Evolutionary conservation across 2,113 vertebrate species (phyloP), one percentile per base, ranked within the genome.

Genomic region (Callaeas wilsoni): DNA sequence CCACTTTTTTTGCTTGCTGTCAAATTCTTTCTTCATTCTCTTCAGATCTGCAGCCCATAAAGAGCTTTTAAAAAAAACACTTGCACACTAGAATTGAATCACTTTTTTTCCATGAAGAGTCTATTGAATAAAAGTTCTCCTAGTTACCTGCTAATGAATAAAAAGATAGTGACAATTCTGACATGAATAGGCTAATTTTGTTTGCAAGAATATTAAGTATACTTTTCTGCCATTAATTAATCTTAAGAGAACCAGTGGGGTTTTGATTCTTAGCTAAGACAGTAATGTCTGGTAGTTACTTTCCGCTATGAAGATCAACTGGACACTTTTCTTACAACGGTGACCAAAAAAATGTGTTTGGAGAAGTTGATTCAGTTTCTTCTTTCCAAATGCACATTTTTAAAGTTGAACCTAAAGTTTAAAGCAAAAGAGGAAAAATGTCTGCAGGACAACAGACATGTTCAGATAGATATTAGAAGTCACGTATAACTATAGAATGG

Each of bases 21-120:
- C 90, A 96, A 70, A 83, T 83, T 85, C 63, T 93, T 95, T 78
- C 64, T 96, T 83, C 70, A 73, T 90, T 93, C 57, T 80, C 35
- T 80, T 46, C 55, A 80, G 60, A 70, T 70, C 73, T 65, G 50
- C 59, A 92, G 50, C 59, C 83, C 79, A 78, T 87, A 78, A 86
- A 93, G 39, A 86, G 68, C 68, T 95, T 88, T 93, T 37, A 63
- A 78, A 85, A 68, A 64, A 68, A 84, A 6, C 74, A 77, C 30
- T 85, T 85, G 21, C 42, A 69, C 39, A 53, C 25, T 79, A 57
- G 78, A 73, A 80, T 55, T 55, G 16, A 73, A 93, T 49, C 4
- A 67, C 21, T 30, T 86, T 89, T 84, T 77, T 16, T 8, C 23
- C 27, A 75, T 41, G 14, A 84, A n/a, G 16, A 33, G 4, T 26